These are phyloP conservation scores for Sminthopsis crassicaudata DNA, from an alignment of 2,113 vertebrate species.

Conservation along the genomic window DNA sequence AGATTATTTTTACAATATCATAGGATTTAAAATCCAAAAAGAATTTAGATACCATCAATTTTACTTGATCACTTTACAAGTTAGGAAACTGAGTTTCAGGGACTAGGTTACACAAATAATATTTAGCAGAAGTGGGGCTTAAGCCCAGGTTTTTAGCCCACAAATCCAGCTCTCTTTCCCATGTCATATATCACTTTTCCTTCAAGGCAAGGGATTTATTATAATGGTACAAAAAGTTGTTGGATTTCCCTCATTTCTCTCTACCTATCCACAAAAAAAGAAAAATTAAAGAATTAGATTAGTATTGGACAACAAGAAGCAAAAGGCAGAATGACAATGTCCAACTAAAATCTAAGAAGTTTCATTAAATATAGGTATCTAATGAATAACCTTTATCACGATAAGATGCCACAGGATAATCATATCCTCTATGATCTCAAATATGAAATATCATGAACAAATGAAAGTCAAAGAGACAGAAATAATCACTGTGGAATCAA, in stretches of 20 bases:
- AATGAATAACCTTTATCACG: neutral
- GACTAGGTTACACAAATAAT: neutral
- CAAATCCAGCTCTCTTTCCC: neutral
- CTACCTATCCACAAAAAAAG: neutral
- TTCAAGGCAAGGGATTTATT: neutral
- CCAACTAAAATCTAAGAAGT: neutral
- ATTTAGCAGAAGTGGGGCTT: neutral
- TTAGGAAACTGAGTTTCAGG: neutral
- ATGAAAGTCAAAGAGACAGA: neutral
- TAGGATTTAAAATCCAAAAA: neutral
- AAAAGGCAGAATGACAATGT: neutral
- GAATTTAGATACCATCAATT: neutral
- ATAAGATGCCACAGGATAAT: neutral
- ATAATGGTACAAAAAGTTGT: neutral
- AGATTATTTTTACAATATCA: constrained; percentile 21
- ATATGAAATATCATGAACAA: neutral
- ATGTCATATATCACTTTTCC: neutral
- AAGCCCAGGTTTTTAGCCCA: neutral
- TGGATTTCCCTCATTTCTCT: neutral
- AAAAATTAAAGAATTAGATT: neutral
- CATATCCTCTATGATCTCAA: neutral
- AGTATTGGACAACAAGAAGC: neutral
- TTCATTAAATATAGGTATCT: neutral
- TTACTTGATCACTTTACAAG: neutral
- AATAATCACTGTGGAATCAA: neutral